These are phyloP conservation scores for Percina caprodes DNA, from an alignment of 2,113 vertebrate species.

Conservation along the genomic window DNA sequence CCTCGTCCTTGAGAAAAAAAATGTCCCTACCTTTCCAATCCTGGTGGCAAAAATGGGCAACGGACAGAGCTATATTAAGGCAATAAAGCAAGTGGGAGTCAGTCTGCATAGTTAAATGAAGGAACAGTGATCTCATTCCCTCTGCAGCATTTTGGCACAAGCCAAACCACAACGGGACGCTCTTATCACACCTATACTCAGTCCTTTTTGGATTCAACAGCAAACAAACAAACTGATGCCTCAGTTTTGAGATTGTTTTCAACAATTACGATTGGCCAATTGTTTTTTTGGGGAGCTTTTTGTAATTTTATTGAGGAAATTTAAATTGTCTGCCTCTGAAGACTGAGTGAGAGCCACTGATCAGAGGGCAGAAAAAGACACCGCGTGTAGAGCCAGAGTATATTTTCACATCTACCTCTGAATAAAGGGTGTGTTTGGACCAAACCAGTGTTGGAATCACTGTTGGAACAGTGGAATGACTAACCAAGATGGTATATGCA, in stretches of 20 bases:
- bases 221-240: constrained; percentile 25
- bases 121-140: constrained; percentile 63
- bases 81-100: constrained; percentile 36
- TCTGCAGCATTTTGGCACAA: constrained; percentile 50
- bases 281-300: too few relatives aligned
- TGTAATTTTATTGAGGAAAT: too few relatives aligned
- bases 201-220: constrained; percentile 44
- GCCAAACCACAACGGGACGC: constrained; percentile 51
- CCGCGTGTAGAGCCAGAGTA: too few relatives aligned
- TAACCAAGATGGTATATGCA: too few relatives aligned
- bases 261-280: too few relatives aligned
- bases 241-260: background rate
- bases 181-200: constrained; percentile 61
- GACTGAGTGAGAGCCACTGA: too few relatives aligned
- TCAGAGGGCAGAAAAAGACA: too few relatives aligned
- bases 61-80: constrained; percentile 28
- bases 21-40: constrained; percentile 21
- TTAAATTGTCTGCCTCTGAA: too few relatives aligned
- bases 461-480: too few relatives aligned
- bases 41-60: constrained; percentile 7
- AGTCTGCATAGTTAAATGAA: constrained; percentile 47
- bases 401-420: too few relatives aligned
- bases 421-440: too few relatives aligned
- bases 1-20: constrained; percentile 39
- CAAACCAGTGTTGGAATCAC: too few relatives aligned